phyloP scores from a whole-genome alignment of 1,140 invertebrate species.

The Diprion similis region DNA sequence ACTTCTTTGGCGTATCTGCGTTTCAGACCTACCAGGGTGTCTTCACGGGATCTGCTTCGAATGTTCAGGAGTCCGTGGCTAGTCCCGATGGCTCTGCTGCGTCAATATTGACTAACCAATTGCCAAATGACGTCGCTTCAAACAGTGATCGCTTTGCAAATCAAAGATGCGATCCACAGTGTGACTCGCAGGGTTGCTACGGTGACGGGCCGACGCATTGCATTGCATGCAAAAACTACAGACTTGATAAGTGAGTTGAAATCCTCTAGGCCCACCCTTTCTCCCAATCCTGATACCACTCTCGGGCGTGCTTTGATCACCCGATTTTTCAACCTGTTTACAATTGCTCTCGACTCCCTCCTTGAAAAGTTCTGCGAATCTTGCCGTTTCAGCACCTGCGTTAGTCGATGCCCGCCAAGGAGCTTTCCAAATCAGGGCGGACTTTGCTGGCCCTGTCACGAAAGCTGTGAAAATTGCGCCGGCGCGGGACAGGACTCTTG shows the following conservation, averaged over 20 bases:
- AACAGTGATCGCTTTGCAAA: constrained; percentile 65
- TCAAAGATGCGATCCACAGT: constrained; percentile 82
- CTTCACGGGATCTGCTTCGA: constrained; percentile 73
- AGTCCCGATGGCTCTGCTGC: constrained; percentile 70
- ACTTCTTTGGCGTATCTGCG: constrained; percentile 64
- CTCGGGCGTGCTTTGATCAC: too few species aligned
- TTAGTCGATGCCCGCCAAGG: constrained; percentile 79
- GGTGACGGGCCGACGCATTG: constrained; percentile 82
- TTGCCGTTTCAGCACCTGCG: constrained; percentile 69
- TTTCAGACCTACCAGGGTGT: constrained; percentile 75
- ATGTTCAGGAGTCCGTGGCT: constrained; percentile 71
- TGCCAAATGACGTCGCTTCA: constrained; percentile 45
- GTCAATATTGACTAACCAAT: constrained; percentile 50
- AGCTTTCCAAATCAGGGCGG: constrained; percentile 80
- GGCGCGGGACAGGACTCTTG: constrained; percentile 85
- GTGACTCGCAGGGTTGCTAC: constrained; percentile 82
- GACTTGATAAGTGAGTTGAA: constrained; percentile 76
- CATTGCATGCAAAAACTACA: constrained; percentile 79
- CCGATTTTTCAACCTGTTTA: not conserved
- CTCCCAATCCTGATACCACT: too few species aligned
- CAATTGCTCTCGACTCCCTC: not conserved
- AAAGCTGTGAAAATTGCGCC: constrained; percentile 83
- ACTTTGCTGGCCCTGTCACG: constrained; percentile 82
- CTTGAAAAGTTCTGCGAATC: not conserved
- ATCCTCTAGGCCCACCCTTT: not conserved